Evolutionary conservation across 2,113 vertebrate genomes (phyloP), one percentile per base, ranked within the genome.

Genomic region (Tyto alba): DNA sequence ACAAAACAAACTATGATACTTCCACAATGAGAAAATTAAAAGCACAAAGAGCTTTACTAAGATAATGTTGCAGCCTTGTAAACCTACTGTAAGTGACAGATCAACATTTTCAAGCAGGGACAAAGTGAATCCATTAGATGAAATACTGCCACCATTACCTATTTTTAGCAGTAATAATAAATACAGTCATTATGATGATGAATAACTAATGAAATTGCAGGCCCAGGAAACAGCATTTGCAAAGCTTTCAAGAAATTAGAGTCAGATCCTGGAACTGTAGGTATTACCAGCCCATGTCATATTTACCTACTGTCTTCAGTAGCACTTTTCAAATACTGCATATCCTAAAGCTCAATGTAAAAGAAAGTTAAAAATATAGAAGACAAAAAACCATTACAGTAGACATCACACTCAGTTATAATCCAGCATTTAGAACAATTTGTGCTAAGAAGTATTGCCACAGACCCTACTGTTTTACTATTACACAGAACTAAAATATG

Each of bases 91-190:
- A 91, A 91, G 52, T 75, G 92, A 78, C 93, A 92, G 63, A 96
- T 92, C 85, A 96, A 95, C 83, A 1, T 94, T 90, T 93, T 90
- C 64, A 68, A 89, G 85, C 40, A 89, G 80, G 85, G 83, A 90
- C 79, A 85, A 94, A 94, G 60, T 60, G 40, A 96, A 90, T 87
- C 88, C 86, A 89, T 94, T 94, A 92, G 68, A 90, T 87, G 73
- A 96, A 92, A 96, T 75, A 68, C 68, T 93, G 90, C 68, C 92
- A 92, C 92, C 90, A 45, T 95, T 94, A 74, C 41, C 93, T 96
- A 94, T 95, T 96, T 97, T 96, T 95, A 97, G 95, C 76, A 96
- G 92, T 75, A 94, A 96, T 96, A 96, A 96, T 95, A 96, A 96
- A 97, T 95, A 96, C 79, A 86, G 86, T 95, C 95, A 94, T 97